Evolutionary conservation across 2,797 vertebrate species (phyloP), one percentile per base, ranked within the genome.

Genomic region (Halcyon leucocephala): DNA sequence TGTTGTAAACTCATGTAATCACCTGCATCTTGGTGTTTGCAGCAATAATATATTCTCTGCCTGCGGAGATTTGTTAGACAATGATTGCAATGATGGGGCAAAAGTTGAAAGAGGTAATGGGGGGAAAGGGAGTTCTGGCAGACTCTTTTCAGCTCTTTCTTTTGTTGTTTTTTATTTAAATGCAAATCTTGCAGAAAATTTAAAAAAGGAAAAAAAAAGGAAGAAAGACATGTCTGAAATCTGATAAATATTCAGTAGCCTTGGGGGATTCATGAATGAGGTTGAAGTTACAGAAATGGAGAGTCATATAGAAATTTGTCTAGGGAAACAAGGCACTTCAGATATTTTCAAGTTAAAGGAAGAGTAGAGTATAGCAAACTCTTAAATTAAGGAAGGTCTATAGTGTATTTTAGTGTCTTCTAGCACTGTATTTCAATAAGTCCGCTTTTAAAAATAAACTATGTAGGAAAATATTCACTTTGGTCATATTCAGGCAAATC

Each of bases 121-220:
- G 72, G 70, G 70, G 31, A 49, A 84, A 81, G n/a, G 31, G 66
- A 79, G 42, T 86, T 90, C 64, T 84, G 74, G 78, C 81, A 86
- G 55, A 82, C 25, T 72, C 80, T 92, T 93, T 93, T 94, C 83
- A 95, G 44, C 54, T 90, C 54, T 67, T 31, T 86, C 86, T 93
- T 93, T 91, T 95, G 70, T 88, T 88, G 72, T 90, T 60, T 35
- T 86, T 94, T 96, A 95, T 95, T 96, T 93, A 93, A 91, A 95
- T 94, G 88, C 90, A 96, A 95, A 93, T 95, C 17, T 93, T 92
- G 70, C 29, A 42, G 41, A 14, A 26, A 48, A 48, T 48, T 48
- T 12, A 48, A 22, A 48, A 46, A 35, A 31, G 33, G n/a, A n/a
- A 24, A 12, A 21, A 13, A 19, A 37, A 18, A 39, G 11, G 11